These are phyloP conservation scores for Mirounga angustirostris DNA, from an alignment of 2,113 vertebrate species.

Conservation along the genomic window DNA sequence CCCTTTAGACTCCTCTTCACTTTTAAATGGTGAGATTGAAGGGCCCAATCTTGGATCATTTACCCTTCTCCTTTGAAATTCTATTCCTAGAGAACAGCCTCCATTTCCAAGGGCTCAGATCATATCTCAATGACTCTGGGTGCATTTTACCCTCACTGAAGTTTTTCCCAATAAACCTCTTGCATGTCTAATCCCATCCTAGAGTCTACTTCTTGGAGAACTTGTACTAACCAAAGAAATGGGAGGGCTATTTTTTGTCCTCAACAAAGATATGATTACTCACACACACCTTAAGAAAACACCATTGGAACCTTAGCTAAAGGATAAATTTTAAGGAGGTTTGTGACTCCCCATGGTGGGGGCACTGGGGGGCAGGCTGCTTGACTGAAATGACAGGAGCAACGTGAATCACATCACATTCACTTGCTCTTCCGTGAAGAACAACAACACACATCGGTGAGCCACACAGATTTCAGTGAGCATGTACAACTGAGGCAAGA, in stretches of 20 bases:
- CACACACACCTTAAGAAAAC: neutral
- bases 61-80: neutral
- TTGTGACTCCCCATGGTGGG: neutral
- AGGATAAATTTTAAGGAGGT: neutral
- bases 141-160: neutral
- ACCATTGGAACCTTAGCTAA: neutral
- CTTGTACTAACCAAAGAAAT: neutral
- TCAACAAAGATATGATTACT: neutral
- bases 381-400: neutral
- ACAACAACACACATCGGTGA: neutral
- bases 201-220: neutral
- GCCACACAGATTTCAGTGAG: neutral
- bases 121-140: neutral
- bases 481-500: neutral
- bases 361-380: neutral
- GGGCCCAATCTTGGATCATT: neutral
- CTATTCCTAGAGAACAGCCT: neutral
- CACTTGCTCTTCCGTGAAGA: too few species aligned
- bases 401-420: accelerated
- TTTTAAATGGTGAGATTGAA: neutral
- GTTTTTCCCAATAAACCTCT: neutral
- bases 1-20: neutral
- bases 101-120: neutral
- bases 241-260: neutral
- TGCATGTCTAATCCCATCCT: neutral